A percentile compares a stretch with the other conserved stretches of the same genome.
These are phyloP conservation scores for Drosophila carrolli DNA, from an alignment of 1,140 invertebrate species.

Conservation along the genomic window DNA sequence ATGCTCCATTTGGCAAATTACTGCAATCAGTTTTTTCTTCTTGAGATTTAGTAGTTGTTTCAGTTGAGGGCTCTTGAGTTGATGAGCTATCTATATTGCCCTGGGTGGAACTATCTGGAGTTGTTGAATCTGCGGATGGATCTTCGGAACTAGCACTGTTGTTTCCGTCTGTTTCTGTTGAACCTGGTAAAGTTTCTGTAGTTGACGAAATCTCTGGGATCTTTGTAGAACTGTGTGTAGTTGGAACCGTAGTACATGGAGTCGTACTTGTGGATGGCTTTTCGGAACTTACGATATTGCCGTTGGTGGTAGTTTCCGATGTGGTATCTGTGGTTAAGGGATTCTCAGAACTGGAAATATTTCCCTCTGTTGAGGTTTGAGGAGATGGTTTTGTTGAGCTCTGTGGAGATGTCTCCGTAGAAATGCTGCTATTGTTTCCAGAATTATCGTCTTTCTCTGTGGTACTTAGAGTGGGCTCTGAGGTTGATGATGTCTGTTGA, in stretches of 20 bases:
- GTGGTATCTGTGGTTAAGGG: neutral
- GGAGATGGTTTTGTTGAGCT: too few relatives aligned
- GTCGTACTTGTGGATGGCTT: neutral
- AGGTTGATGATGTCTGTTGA: too few relatives aligned
- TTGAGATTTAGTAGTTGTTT: neutral
- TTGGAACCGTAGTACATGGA: too few relatives aligned
- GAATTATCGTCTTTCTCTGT: too few relatives aligned
- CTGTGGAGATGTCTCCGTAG: too few relatives aligned
- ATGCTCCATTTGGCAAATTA: conserved; percentile 38
- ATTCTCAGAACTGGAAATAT: neutral
- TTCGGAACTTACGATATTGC: too few relatives aligned
- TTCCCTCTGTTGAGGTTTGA: neutral
- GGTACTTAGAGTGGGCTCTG: too few relatives aligned
- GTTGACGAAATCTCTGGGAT: too few relatives aligned
- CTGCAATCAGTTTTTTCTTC: conserved; percentile 1
- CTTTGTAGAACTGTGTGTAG: neutral
- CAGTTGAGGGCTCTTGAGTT: neutral
- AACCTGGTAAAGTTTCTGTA: too few relatives aligned
- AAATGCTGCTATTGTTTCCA: too few relatives aligned
- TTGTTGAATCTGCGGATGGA: neutral
- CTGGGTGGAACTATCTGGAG: neutral
- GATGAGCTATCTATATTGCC: neutral
- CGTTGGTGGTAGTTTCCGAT: too few relatives aligned
- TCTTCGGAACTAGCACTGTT: neutral
- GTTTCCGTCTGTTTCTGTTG: too few relatives aligned